phyloP scores from a whole-genome alignment of 2,888 invertebrate species.

The Dynastes tityus region DNA sequence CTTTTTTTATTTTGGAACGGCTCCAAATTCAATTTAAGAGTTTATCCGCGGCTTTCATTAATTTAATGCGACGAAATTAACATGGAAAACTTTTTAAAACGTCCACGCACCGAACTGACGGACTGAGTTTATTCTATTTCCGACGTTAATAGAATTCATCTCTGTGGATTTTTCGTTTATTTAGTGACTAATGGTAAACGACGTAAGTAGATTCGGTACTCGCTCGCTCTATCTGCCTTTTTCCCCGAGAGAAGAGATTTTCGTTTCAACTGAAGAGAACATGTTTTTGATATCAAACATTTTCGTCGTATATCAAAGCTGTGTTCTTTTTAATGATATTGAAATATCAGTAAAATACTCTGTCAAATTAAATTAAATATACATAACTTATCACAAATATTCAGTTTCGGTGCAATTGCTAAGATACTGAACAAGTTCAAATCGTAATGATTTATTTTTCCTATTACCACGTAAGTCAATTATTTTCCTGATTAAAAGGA shows the following conservation, averaged over 20 bases:
- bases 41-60: constrained; percentile 32
- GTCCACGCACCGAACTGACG: constrained; percentile 15
- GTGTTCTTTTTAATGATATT: no score
- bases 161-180: constrained; percentile 8
- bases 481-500: no score
- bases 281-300: no score
- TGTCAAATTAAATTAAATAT: no score
- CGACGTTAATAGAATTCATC: constrained; percentile 29
- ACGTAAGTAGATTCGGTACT: not conserved
- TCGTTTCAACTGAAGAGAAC: no score
- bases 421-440: no score
- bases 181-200: constrained; percentile 4
- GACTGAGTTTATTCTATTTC: constrained; percentile 22
- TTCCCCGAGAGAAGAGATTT: not conserved
- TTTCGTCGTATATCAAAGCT: no score
- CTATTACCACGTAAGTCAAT: no score
- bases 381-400: no score
- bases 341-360: no score
- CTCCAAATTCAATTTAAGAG: constrained; percentile 41
- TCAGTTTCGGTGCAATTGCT: no score
- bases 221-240: not conserved
- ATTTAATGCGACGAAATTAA: constrained; percentile 35
- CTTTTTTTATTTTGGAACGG: constrained; percentile 30
- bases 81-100: constrained; percentile 41
- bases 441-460: no score